A percentile compares a stretch with the other conserved stretches of the same genome.
phyloP scores from a whole-genome alignment of 2,888 invertebrate species.

The Cylindroiulus punctatus region DNA sequence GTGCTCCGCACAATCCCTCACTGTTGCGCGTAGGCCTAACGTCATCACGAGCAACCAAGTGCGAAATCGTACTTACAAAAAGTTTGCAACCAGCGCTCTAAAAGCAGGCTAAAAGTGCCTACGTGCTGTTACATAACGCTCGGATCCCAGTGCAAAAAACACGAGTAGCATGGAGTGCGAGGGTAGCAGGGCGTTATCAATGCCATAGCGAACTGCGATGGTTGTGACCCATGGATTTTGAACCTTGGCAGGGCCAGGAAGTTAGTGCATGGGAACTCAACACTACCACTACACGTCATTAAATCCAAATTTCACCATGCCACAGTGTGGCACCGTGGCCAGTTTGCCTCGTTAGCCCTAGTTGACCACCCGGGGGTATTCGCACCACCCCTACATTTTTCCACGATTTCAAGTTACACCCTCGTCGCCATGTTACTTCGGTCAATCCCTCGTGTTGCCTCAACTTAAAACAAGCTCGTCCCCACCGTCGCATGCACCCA shows the following conservation, averaged over 20 bases:
- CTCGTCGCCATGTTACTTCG: slow-evolving; percentile 48
- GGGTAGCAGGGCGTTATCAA: slow-evolving; percentile 11
- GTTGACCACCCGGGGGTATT: slow-evolving; percentile 8
- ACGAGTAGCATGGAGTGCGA: neutral
- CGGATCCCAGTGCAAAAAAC: neutral
- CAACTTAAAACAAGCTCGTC: neutral
- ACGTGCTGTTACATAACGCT: neutral
- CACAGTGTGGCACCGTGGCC: neutral
- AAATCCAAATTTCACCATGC: neutral
- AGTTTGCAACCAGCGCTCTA: neutral
- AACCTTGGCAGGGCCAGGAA: slow-evolving; percentile 11
- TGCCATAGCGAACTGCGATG: neutral
- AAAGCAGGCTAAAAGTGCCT: neutral
- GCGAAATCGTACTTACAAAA: neutral
- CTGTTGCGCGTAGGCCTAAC: no score
- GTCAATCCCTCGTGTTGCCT: slow-evolving; percentile 40
- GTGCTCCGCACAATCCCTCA: neutral
- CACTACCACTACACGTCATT: neutral
- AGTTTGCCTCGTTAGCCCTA: no score
- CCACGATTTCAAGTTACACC: slow-evolving; percentile 49
- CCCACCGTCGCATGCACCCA: neutral
- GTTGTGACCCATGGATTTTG: slow-evolving; percentile 11
- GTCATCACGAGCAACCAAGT: no score
- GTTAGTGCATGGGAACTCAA: neutral
- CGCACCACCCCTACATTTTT: slow-evolving; percentile 11